Base-by-base conservation (phyloP, 1,140 invertebrate genomes). In the Achatina immaculata region DNA sequence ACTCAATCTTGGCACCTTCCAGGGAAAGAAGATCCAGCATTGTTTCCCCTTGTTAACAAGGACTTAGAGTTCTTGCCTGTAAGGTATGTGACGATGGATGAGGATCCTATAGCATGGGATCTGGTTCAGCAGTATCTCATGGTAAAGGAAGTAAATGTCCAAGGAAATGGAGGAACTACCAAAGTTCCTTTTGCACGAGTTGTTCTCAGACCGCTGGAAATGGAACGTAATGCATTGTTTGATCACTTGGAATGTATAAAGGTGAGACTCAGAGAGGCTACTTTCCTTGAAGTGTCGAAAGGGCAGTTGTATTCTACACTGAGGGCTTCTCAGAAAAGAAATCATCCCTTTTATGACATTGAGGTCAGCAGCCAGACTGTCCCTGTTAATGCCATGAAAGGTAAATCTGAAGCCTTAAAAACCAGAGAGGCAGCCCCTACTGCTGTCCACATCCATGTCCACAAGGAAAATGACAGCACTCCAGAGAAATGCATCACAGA, bases 61-160 rank as follows among this genome's bases (percentile, higher is more conserved):
- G 82, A 88, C 21, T 75, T 85, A 19, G 78, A 84, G 34, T 81
- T 81, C 16, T 66, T 90, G 28, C 81, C 83, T 40, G 71, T 89
- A 19, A 81, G 86, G 36, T 90, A 85, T 83, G 78, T 90, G 43
- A 40, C 84, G 11, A 68, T 82, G 3, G 72, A 82, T 28, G 90
- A 90, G 79, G 89, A 90, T 77, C 55, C 28, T 2, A 48, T 86
- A 14, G 84, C 77, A 24, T 78, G 66, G n/a, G 82, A 85, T 14
- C 55, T 90, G 42, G 31, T 90, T 16, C 83, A 84, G 66, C 74
- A 80, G 34, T 90, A 90, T 71, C 69, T 90, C 34, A 77, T 86
- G 45, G 72, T 87, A 16, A 86, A 79, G 65, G 87, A 89, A 45
- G 80, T 87, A 21, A 6, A 66, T 66, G 65, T 38, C 16, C 1